Evolutionary conservation across 2,113 vertebrate genomes (phyloP).

Genomic region (Albula goreensis): DNA sequence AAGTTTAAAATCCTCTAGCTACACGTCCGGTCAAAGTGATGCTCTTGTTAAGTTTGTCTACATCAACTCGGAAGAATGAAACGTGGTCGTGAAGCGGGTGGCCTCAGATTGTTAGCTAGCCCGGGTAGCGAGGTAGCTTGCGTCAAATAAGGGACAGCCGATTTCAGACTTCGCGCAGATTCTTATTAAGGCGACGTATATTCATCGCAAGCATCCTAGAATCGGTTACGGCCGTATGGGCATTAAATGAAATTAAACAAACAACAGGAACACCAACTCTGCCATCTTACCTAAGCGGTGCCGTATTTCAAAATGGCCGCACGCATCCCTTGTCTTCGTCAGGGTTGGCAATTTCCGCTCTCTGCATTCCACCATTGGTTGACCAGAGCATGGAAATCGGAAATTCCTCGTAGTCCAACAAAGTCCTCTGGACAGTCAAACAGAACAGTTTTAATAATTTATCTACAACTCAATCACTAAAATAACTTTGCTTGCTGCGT

Average conservation of each 20-base stretch:
- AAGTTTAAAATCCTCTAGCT: neutral
- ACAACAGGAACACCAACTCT: conserved; percentile 43
- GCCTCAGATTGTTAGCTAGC: neutral
- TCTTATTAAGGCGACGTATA: neutral
- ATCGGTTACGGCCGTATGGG: neutral
- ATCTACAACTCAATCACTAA: too few relatives aligned
- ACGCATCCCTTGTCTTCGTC: neutral
- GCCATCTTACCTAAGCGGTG: conserved; percentile 78
- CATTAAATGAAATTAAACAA: neutral
- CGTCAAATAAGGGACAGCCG: neutral
- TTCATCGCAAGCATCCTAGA: neutral
- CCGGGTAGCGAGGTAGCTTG: neutral
- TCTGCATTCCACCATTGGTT: neutral
- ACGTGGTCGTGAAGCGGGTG: neutral
- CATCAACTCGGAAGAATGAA: neutral
- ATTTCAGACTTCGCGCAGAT: neutral
- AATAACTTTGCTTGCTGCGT: too few relatives aligned
- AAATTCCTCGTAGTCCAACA: neutral
- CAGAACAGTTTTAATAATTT: too few relatives aligned
- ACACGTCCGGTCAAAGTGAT: neutral
- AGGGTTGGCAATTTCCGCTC: neutral
- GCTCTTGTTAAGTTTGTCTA: neutral
- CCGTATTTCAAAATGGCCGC: conserved; percentile 78
- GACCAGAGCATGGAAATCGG: neutral
- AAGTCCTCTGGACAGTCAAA: too few relatives aligned